phyloP scores from a whole-genome alignment of 2,113 vertebrate species.

The Sinocyclocheilus grahami region DNA sequence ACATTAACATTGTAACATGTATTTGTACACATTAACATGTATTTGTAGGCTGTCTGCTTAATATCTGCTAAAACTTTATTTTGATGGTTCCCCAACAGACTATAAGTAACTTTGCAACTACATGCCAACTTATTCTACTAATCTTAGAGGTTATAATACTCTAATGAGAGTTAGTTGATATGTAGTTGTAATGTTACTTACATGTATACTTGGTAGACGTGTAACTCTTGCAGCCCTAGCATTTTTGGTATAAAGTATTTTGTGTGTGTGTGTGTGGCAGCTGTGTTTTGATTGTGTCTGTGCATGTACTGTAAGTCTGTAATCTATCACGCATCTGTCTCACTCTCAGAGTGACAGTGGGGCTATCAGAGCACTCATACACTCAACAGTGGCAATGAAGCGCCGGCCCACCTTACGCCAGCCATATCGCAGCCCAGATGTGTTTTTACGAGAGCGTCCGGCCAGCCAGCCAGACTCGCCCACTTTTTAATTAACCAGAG shows the following conservation, averaged over 20 bases:
- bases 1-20: no score
- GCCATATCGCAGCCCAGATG: slow-evolving; percentile 49
- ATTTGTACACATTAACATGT: no score
- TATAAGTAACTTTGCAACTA: no score
- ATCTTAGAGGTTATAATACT: background rate
- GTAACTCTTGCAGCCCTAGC: background rate
- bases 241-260: slow-evolving; percentile 7
- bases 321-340: slow-evolving; percentile 40
- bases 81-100: no score
- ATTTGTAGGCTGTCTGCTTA: no score
- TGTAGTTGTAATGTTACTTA: background rate
- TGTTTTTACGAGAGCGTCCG: slow-evolving; percentile 54
- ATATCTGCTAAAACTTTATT: no score
- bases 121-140: background rate
- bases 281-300: background rate
- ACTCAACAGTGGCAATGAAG: slow-evolving; percentile 47
- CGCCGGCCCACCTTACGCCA: slow-evolving; percentile 40
- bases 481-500: slow-evolving; percentile 57
- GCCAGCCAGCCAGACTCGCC: slow-evolving; percentile 46
- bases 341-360: slow-evolving; percentile 27
- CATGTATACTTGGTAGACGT: no score
- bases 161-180: background rate
- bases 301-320: slow-evolving; percentile 28
- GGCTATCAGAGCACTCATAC: slow-evolving; percentile 41
- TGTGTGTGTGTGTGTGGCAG: background rate